phyloP scores from a whole-genome alignment of 2,113 vertebrate species.

The Cryptomyrus ogoouensis region DNA sequence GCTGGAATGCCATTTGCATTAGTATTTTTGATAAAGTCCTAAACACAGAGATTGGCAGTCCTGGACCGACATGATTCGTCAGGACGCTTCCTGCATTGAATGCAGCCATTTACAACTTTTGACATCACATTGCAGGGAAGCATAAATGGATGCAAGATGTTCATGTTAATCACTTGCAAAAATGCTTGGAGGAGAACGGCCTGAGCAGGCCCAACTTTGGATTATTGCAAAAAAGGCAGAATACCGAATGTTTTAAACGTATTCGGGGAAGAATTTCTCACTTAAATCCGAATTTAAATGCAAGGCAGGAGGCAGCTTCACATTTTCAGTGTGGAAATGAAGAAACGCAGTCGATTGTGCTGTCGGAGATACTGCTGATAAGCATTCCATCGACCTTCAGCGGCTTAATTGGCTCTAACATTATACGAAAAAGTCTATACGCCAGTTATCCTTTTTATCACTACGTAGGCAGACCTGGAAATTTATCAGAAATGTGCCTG shows the following conservation, averaged over 20 bases:
- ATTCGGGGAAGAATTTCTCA: not conserved
- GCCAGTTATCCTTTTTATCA: not conserved
- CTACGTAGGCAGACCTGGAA: not conserved
- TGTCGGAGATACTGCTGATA: not conserved
- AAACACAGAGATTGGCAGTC: not conserved
- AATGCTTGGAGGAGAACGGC: not conserved
- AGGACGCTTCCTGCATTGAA: not conserved
- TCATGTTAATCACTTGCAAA: conserved; percentile 4
- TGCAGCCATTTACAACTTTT: not conserved
- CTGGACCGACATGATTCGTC: not conserved
- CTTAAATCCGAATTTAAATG: not conserved
- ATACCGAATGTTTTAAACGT: not conserved
- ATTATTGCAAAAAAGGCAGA: not conserved
- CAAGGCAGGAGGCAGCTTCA: not conserved
- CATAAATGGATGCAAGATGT: not conserved
- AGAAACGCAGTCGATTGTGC: not conserved
- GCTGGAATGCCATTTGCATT: conserved; percentile 6
- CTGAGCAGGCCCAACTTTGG: not conserved
- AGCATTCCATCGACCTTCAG: not conserved
- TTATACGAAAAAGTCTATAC: not conserved
- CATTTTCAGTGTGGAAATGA: not conserved
- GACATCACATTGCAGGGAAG: not conserved
- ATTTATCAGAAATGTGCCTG: not conserved
- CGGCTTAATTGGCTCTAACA: not conserved
- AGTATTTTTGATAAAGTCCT: not conserved